Conservation (phyloP, 92 coral and sea anemone species). For the Palythoa heliodiscus region DNA sequence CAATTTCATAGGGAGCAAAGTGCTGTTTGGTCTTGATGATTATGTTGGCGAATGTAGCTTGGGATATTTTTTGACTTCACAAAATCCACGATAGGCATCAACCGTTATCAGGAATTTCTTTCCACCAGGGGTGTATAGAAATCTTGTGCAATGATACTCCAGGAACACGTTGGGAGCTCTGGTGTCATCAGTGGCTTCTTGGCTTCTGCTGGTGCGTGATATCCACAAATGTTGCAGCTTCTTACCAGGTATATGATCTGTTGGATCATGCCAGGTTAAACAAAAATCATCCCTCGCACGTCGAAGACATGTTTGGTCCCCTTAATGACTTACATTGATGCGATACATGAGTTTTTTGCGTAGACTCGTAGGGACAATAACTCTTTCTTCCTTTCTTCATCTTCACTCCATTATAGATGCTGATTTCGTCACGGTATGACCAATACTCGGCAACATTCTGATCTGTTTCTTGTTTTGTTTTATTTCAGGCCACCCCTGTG, state of each 20-base stretch:
- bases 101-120: conserved; percentile 29
- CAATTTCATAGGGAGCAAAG: neutral
- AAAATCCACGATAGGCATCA: conserved; percentile 23
- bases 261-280: conserved; percentile 40
- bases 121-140: conserved; percentile 14
- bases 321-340: conserved; percentile 44
- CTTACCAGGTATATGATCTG: conserved; percentile 16
- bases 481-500: too few species aligned
- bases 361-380: conserved; percentile 7
- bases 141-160: conserved; percentile 29
- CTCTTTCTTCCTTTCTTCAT: neutral
- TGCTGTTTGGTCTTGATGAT: conserved; percentile 15
- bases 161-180: conserved; percentile 24
- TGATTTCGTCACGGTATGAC: conserved; percentile 29
- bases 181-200: conserved; percentile 45
- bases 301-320: conserved; percentile 18
- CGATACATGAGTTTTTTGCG: conserved; percentile 23
- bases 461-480: too few species aligned
- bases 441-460: neutral
- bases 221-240: conserved; percentile 32
- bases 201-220: neutral
- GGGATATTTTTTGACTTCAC: conserved; percentile 2
- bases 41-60: neutral
- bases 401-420: conserved; percentile 8
- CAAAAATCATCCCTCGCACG: neutral